Base-by-base conservation (phyloP, 2,888 invertebrate species). In the Oligia strigilis region DNA sequence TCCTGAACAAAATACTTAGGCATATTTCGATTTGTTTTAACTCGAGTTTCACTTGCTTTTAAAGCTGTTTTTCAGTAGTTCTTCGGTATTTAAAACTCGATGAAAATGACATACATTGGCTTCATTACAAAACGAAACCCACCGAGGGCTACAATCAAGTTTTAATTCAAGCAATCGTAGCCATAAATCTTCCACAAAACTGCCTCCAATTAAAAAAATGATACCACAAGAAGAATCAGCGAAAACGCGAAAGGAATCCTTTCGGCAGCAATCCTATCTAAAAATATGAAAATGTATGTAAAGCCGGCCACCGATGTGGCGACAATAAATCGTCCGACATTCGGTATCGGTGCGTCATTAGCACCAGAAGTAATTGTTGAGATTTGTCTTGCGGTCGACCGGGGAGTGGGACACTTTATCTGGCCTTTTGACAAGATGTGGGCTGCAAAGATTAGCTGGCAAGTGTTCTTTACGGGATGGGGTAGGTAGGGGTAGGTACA, bases 261-360 rank as follows among this genome's bases (percentile, higher is more conserved):
- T 95, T 95, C 92, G 90, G 88, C 81, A 76, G 87, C 87, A 91
- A 49, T 70, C 36, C 60, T 82, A 93, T 94, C 93, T 92, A 88
- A 91, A 93, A 94, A 94, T 95, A 95, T 96, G 94, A 95, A 94
- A 95, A 95, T 95, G 89, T 95, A 95, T 95, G 95, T 96, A 95
- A 95, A 96, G 94, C 95, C 93, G 92, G 89, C 91, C 93, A 93
- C 91, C 91, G 94, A 94, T 93, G 94, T 90, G 87, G 91, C 90
- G 94, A 92, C 95, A 91, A 96, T 96, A 96, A 96, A 96, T 96
- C 95, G 94, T 93, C 90, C 88, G 90, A 87, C 93, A 93, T 94
- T 60, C 93, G 94, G 94, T 95, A 95, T 95, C 95, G 92, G 91
- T 90, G 94, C 90, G 94, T 95, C 95, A 96, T 96, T 96, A 96